Percentiles rank a stretch among this genome's conserved stretches.
phyloP scores from a whole-genome alignment of 2,888 invertebrate species.

The Neuroscelio doddi region DNA sequence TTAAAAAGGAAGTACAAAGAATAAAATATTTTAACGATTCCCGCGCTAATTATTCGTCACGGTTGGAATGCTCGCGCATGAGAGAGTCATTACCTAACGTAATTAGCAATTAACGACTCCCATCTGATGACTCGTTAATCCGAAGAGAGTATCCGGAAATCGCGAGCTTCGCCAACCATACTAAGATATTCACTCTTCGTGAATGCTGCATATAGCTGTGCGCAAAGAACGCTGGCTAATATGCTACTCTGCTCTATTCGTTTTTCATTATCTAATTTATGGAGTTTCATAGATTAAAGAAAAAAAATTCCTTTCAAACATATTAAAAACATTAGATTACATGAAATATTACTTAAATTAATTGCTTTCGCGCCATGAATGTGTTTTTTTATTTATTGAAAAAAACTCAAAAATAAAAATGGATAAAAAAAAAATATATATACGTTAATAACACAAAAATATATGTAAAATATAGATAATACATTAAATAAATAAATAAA shows the following conservation, averaged over 20 bases:
- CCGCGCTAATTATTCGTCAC: constrained; percentile 31
- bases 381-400: too few relatives aligned
- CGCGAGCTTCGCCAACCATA: constrained; percentile 29
- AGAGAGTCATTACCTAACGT: constrained; percentile 41
- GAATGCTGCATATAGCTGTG: constrained; percentile 24
- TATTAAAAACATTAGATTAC: too few relatives aligned
- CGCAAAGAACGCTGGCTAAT: constrained; percentile 40
- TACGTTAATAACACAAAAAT: too few relatives aligned
- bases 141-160: constrained; percentile 36
- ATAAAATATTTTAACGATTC: constrained; percentile 22
- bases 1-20: constrained; percentile 20
- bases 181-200: constrained; percentile 13
- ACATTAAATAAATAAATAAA: too few relatives aligned
- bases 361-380: too few relatives aligned
- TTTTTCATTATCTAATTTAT: too few relatives aligned
- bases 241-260: constrained; percentile 4
- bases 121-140: constrained; percentile 42
- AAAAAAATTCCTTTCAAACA: too few relatives aligned
- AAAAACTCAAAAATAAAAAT: too few relatives aligned
- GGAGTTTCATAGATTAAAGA: too few relatives aligned
- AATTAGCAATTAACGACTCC: constrained; percentile 43
- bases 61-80: constrained; percentile 29
- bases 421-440: too few relatives aligned
- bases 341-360: too few relatives aligned
- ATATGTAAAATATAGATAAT: too few relatives aligned